phyloP scores from a whole-genome alignment of 2,113 vertebrate genomes.

The Chionodraco myersi region DNA sequence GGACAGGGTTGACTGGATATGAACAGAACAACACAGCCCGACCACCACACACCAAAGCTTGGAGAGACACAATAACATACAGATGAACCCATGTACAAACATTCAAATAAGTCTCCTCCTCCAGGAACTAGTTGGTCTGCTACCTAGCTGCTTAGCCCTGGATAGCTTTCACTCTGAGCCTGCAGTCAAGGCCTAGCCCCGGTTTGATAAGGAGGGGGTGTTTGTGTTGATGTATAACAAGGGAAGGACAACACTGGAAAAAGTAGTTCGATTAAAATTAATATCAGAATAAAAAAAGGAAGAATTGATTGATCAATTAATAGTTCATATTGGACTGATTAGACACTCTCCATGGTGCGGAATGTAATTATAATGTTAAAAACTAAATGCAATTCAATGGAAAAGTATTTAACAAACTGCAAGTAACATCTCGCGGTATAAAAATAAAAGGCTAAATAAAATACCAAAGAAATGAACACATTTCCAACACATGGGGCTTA shows the following conservation, averaged over 20 bases:
- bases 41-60: slow-evolving; percentile 39
- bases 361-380: slow-evolving; percentile 19
- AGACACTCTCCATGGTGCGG: slow-evolving; percentile 69
- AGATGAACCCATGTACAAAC: slow-evolving; percentile 38
- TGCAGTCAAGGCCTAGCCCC: slow-evolving; percentile 6
- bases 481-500: slow-evolving; percentile 20
- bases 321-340: slow-evolving; percentile 31
- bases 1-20: slow-evolving; percentile 75
- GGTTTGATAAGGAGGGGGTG: not conserved
- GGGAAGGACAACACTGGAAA: slow-evolving; percentile 25
- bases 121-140: slow-evolving; percentile 50
- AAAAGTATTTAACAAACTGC: too few relatives aligned
- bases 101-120: slow-evolving; percentile 63
- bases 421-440: not conserved
- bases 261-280: not conserved
- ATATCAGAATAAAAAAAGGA: not conserved
- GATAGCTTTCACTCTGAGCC: slow-evolving; percentile 49
- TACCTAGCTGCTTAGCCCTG: slow-evolving; percentile 67
- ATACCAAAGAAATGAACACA: slow-evolving; percentile 20
- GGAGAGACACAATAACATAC: slow-evolving; percentile 47
- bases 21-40: slow-evolving; percentile 67
- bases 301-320: not conserved
- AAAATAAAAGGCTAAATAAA: slow-evolving; percentile 15
- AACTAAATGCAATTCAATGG: not conserved
- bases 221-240: slow-evolving; percentile 2